A percentile compares a stretch with the other conserved stretches of the same genome.
phyloP scores from a whole-genome alignment of 1,140 invertebrate species.

The Papilio machaon region DNA sequence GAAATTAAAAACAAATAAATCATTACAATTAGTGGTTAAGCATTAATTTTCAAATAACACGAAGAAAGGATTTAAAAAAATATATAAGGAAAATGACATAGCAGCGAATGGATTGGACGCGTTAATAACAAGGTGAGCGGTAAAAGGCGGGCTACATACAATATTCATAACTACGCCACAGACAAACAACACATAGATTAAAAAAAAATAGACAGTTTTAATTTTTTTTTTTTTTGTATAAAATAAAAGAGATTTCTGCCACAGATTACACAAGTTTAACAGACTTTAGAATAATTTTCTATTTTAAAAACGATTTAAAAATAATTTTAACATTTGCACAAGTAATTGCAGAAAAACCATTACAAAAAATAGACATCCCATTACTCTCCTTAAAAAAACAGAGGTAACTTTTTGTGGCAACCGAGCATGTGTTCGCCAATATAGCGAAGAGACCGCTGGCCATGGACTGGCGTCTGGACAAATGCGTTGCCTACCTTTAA shows the following conservation, averaged over 20 bases:
- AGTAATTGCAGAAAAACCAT: too few species aligned
- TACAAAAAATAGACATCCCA: too few species aligned
- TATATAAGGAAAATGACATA: background rate
- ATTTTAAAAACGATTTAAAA: too few species aligned
- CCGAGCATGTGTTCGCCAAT: too few species aligned
- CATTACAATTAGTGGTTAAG: background rate
- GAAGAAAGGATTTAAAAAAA: background rate
- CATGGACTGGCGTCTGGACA: too few species aligned
- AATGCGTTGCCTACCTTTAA: too few species aligned
- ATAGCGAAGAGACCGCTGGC: too few species aligned
- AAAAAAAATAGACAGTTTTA: background rate
- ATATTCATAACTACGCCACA: conserved; percentile 15
- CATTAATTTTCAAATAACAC: background rate
- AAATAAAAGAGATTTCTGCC: background rate
- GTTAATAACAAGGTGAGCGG: background rate
- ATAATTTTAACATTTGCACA: too few species aligned
- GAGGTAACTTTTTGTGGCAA: too few species aligned
- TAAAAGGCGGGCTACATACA: background rate
- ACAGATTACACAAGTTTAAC: background rate
- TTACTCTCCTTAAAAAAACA: too few species aligned
- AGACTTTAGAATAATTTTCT: too few species aligned
- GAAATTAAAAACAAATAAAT: background rate
- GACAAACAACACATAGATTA: background rate
- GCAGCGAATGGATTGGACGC: background rate
- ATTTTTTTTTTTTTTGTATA: background rate